These are phyloP conservation scores for Gnathonemus longibarbis DNA, from an alignment of 2,113 vertebrate species.

Conservation along the genomic window DNA sequence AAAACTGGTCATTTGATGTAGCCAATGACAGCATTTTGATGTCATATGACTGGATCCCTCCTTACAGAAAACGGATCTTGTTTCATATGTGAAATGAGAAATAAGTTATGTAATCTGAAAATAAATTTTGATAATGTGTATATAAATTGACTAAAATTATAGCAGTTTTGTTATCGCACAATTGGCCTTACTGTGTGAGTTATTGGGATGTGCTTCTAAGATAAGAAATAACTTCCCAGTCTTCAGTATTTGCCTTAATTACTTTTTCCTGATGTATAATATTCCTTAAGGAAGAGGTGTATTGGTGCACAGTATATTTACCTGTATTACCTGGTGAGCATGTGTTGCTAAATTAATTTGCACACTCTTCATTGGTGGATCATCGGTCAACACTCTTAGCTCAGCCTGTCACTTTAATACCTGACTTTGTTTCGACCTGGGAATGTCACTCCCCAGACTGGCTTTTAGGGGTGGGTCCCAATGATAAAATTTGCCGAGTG, in stretches of 20 bases:
- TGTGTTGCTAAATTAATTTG: not conserved
- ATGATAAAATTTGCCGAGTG: not conserved
- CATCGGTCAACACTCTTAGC: not conserved
- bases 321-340: not conserved
- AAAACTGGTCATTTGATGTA: not conserved
- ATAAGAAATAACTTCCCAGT: not conserved
- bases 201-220: not conserved
- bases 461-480: not conserved
- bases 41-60: not conserved
- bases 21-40: not conserved
- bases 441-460: not conserved
- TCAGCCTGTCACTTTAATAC: conserved; percentile 5
- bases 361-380: conserved; percentile 11
- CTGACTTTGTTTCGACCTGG: not conserved
- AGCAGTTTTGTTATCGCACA: not conserved
- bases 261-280: not conserved
- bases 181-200: not conserved
- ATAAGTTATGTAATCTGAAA: not conserved
- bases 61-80: not conserved
- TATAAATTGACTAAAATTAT: not conserved
- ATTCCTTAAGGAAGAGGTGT: not conserved
- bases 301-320: not conserved
- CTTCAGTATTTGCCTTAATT: not conserved
- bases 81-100: not conserved
- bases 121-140: not conserved